A percentile compares a stretch with the other conserved stretches of the same genome.
These are phyloP conservation scores for Pteronura brasiliensis DNA, from an alignment of 2,113 vertebrate genomes.

Conservation along the genomic window DNA sequence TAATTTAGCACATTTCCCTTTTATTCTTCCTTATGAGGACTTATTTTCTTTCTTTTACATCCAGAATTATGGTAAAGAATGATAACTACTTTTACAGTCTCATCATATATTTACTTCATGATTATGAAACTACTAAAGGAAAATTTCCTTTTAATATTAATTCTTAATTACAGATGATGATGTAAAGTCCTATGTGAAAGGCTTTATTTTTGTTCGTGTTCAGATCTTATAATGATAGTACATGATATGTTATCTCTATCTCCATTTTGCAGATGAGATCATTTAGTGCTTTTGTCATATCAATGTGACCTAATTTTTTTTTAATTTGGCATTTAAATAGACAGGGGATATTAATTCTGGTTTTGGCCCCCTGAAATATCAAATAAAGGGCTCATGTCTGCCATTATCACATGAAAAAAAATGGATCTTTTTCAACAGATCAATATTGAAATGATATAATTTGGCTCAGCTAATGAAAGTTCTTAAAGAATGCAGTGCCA, in stretches of 20 bases:
- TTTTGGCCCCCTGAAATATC: not conserved
- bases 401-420: not conserved
- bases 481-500: not conserved
- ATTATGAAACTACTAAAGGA: not conserved
- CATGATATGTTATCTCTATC: not conserved
- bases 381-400: not conserved
- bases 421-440: slow-evolving; percentile 24
- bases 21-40: not conserved
- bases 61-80: slow-evolving; percentile 8
- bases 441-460: slow-evolving; percentile 19
- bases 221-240: not conserved
- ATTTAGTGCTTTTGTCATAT: slow-evolving; percentile 3
- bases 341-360: not conserved
- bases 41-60: not conserved
- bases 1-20: not conserved
- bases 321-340: slow-evolving; percentile 2
- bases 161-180: not conserved
- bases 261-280: not conserved
- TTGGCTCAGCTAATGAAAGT: slow-evolving; percentile 3
- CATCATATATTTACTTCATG: not conserved
- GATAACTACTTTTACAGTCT: not conserved
- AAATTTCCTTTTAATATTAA: not conserved
- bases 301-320: not conserved
- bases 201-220: not conserved
- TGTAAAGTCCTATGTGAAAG: not conserved